Conservation (phyloP, 2,113 vertebrate genomes). For the Talpa occidentalis region DNA sequence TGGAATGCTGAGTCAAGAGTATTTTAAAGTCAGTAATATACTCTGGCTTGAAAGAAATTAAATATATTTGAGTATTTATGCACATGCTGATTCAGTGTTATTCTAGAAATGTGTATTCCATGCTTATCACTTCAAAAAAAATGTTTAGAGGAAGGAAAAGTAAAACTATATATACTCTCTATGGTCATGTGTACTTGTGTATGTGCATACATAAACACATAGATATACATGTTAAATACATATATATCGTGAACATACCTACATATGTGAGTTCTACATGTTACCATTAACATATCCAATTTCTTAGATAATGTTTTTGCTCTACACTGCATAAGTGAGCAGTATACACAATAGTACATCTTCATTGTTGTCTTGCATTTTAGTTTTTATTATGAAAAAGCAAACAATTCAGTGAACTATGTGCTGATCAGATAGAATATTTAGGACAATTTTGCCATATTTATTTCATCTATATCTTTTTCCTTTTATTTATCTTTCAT, state of each 20-base stretch:
- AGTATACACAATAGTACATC: not conserved
- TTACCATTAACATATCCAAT: not conserved
- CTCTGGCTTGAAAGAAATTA: not conserved
- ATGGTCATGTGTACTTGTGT: not conserved
- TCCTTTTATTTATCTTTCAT: not conserved
- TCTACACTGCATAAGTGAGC: not conserved
- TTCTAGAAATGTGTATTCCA: not conserved
- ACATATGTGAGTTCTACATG: too few species aligned
- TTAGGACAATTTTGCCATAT: not conserved
- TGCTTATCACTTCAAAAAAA: not conserved
- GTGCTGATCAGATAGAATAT: not conserved
- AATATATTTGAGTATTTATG: not conserved
- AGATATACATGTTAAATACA: not conserved
- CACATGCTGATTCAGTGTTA: not conserved
- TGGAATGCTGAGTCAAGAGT: not conserved
- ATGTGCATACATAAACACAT: not conserved
- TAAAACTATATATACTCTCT: not conserved
- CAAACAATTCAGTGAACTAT: not conserved
- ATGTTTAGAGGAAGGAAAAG: not conserved
- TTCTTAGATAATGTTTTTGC: not conserved
- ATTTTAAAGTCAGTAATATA: conserved; percentile 10
- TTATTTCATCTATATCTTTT: not conserved
- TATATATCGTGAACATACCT: not conserved
- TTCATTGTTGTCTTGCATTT: not conserved
- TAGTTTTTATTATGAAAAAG: conserved; percentile 17